Evolutionary conservation across 2,113 vertebrate genomes (phyloP), one percentile per base, ranked within the genome.

Genomic region (Callionymus lyra): DNA sequence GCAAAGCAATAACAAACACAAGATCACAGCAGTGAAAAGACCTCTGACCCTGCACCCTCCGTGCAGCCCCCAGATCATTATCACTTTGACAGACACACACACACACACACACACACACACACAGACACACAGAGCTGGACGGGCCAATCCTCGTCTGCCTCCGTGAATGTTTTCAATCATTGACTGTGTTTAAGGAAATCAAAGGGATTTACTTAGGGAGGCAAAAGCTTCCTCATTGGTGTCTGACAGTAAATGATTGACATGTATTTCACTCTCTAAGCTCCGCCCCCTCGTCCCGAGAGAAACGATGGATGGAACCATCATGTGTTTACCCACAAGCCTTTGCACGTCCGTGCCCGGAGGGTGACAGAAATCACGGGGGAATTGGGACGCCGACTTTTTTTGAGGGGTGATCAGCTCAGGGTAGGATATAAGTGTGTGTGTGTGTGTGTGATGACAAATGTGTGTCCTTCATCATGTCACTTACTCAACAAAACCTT

Each of bases 1-100:
- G 53, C 76, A 79, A 49, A 83, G 82, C 79, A 86, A 86, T 78
- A 87, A 85, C 79, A 87, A 86, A 86, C 81, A 87, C 49, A 43
- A 73, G 75, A 87, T 86, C 81, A 84, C 72, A 84, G 85, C 65
- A 15, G 59, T 13, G 54, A 53, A 47, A n/a, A 55, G 44, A 83
- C 79, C 84, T 73, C 60, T 81, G 77, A 84, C 79, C 81, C 67
- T 15, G 16, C 54, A 45, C 44, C 70, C 54, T 67, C 56, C 49
- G 9, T 18, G 37, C 69, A 44, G 53, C 31, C 54, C 12, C 50
- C 53, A 66, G 79, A 85, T 84, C 62, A 47, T 34, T 80, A 84
- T 83, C 76, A 36, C 67, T 43, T 35, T 49, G 58, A 64, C 60
- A 53, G 50, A 44, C 46, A 32, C 57, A 45, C 53, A 44, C 19